Evolutionary conservation across 1,140 invertebrate genomes (phyloP).

Genomic region (Drosophila kohkoa): DNA sequence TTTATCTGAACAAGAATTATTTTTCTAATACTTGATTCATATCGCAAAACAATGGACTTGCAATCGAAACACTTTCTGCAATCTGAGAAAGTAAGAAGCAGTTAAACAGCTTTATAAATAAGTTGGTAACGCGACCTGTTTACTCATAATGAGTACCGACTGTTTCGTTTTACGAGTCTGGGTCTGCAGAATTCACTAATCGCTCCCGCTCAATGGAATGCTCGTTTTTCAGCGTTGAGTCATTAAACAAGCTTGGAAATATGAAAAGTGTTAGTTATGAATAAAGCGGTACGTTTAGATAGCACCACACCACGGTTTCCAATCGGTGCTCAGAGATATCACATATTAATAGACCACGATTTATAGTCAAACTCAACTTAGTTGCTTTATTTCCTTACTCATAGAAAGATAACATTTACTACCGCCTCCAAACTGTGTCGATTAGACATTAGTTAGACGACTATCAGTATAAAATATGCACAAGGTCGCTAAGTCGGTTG

Average conservation of each 20-base stretch:
- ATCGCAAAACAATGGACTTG: background rate
- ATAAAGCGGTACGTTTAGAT: background rate
- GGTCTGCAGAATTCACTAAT: background rate
- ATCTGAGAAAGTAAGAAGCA: background rate
- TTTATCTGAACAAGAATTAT: background rate
- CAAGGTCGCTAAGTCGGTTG: slow-evolving; percentile 26
- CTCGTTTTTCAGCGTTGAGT: background rate
- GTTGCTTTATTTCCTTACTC: background rate
- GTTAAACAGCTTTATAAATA: background rate
- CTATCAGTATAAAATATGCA: slow-evolving; percentile 19
- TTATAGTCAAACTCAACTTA: background rate
- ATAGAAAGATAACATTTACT: background rate
- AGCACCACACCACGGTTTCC: background rate
- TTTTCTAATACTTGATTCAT: background rate
- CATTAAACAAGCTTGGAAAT: background rate
- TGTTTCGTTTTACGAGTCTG: slow-evolving; percentile 2
- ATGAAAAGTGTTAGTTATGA: background rate
- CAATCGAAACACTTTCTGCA: background rate
- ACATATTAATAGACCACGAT: background rate
- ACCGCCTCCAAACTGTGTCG: background rate
- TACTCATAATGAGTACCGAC: background rate
- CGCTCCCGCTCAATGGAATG: background rate
- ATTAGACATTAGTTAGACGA: slow-evolving; percentile 4
- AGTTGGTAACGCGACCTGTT: slow-evolving; percentile 1
- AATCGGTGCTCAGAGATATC: background rate